These are phyloP conservation scores for Melospiza melodia DNA, from an alignment of 2,113 vertebrate genomes.

Conservation along the genomic window DNA sequence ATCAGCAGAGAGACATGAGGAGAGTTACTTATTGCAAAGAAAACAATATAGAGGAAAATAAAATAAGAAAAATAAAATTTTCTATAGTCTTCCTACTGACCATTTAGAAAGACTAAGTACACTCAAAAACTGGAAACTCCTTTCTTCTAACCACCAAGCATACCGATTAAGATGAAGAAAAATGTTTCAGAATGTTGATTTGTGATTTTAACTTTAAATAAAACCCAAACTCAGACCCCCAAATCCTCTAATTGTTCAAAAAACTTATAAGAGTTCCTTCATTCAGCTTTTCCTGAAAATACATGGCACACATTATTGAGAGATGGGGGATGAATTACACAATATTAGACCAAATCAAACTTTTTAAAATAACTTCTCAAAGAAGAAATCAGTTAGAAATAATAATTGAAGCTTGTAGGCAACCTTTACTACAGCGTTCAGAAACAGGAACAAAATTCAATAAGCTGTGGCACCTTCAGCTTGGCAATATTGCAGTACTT, in stretches of 20 bases:
- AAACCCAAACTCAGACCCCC: neutral
- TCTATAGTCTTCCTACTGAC: neutral
- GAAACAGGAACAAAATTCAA: neutral
- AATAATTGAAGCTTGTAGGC: neutral
- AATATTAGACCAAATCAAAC: neutral
- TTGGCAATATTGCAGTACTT: neutral
- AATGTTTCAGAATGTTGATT: neutral
- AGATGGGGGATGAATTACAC: neutral
- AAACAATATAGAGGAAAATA: neutral
- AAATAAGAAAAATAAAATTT: neutral
- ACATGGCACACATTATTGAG: neutral
- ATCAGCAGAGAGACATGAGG: neutral
- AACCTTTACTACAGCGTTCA: neutral
- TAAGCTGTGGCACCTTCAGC: neutral
- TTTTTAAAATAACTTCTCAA: neutral
- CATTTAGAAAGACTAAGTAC: neutral
- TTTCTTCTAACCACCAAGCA: neutral
- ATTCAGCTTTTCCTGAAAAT: neutral
- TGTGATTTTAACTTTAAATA: neutral
- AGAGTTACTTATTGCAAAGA: neutral
- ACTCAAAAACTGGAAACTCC: neutral
- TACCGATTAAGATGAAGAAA: neutral
- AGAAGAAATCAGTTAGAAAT: neutral
- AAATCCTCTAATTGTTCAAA: neutral
- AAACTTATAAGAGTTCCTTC: neutral